phyloP scores from a whole-genome alignment of 1,140 invertebrate genomes.

The Bombus impatiens region DNA sequence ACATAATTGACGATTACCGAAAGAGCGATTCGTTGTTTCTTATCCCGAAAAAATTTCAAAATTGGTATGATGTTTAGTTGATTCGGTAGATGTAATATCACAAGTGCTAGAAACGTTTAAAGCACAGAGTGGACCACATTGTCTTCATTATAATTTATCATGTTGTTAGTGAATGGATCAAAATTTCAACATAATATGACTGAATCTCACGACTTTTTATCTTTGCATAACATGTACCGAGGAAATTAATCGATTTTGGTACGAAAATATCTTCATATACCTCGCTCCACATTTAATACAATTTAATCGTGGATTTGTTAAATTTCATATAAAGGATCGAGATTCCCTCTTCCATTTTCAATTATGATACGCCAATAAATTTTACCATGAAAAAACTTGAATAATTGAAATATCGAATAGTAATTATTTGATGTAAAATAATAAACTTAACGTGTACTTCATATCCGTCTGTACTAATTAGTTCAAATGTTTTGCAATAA shows the following conservation, averaged over 20 bases:
- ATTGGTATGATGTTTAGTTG: too few relatives aligned
- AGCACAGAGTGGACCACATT: neutral
- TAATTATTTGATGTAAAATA: neutral
- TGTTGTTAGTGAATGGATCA: neutral
- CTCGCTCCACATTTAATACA: neutral
- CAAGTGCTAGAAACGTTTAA: neutral
- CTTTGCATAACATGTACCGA: neutral
- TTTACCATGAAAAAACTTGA: neutral
- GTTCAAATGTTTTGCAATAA: too few relatives aligned
- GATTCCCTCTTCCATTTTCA: neutral
- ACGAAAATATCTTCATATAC: neutral
- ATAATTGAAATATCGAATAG: neutral
- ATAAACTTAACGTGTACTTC: neutral
- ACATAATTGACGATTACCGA: too few relatives aligned
- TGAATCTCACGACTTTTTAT: neutral
- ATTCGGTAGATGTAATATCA: neutral
- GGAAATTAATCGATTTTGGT: neutral
- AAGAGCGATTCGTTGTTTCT: too few relatives aligned
- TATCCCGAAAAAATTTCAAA: too few relatives aligned
- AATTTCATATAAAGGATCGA: neutral
- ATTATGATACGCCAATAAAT: neutral
- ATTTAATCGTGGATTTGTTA: neutral
- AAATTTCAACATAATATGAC: neutral
- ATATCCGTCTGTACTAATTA: neutral
- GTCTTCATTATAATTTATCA: neutral